These are phyloP conservation scores for Ariopsis seemanni DNA, from an alignment of 2,113 vertebrate species.

Conservation along the genomic window DNA sequence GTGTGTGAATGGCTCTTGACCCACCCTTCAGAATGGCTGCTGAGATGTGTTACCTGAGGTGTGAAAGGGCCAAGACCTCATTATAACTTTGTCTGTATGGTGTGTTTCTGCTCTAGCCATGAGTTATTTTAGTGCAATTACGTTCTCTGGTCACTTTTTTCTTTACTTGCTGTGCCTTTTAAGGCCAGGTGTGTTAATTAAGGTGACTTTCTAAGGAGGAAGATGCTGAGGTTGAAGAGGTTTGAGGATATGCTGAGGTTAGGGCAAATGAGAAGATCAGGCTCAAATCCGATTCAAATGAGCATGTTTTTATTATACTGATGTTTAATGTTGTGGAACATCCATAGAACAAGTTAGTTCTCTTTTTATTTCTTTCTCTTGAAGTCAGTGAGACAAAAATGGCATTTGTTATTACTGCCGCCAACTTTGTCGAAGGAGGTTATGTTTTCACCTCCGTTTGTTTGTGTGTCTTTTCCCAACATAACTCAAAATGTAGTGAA, in stretches of 20 bases:
- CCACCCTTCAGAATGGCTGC: slow-evolving; percentile 13
- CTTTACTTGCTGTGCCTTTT: background rate
- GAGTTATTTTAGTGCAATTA: background rate
- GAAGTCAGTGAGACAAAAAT: background rate
- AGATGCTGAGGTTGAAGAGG: background rate
- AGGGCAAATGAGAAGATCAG: background rate
- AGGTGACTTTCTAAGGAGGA: background rate
- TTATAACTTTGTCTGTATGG: background rate
- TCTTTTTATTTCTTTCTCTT: background rate
- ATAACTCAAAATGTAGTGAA: too few relatives aligned
- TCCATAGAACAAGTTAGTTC: background rate
- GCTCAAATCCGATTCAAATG: background rate
- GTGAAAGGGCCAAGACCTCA: slow-evolving; percentile 5
- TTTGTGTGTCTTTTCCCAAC: too few relatives aligned
- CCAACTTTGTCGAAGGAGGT: too few relatives aligned
- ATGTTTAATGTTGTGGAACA: background rate
- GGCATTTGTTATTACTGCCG: background rate
- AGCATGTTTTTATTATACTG: too few relatives aligned
- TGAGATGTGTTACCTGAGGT: background rate
- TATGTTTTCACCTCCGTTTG: too few relatives aligned
- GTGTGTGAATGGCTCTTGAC: slow-evolving; percentile 34
- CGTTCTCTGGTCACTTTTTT: background rate
- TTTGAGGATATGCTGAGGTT: background rate
- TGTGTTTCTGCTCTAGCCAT: too few relatives aligned
- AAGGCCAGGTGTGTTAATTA: background rate